These are phyloP conservation scores for Loris lydekkerianus DNA, from an alignment of 2,797 vertebrate genomes.

Conservation along the genomic window DNA sequence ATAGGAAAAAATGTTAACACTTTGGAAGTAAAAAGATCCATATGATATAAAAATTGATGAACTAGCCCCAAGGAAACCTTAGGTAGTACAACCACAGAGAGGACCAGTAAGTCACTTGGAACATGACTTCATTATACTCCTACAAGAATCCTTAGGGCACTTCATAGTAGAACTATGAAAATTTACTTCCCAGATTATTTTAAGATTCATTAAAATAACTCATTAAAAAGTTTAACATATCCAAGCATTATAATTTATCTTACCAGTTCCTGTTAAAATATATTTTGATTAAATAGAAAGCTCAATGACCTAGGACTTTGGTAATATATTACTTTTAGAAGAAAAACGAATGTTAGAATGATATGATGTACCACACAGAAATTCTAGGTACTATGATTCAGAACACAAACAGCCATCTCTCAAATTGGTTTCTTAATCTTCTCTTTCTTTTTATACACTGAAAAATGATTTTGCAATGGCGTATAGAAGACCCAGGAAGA, in stretches of 20 bases:
- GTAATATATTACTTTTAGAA: conserved; percentile 41
- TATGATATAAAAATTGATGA: background rate
- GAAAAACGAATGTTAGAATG: background rate
- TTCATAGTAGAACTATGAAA: conserved; percentile 25
- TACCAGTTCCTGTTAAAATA: background rate
- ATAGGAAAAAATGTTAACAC: background rate
- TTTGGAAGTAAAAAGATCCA: background rate
- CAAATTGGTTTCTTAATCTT: background rate
- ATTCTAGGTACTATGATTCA: background rate
- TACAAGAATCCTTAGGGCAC: background rate
- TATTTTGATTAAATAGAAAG: conserved; percentile 38
- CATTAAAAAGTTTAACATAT: conserved; percentile 33
- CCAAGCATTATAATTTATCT: background rate
- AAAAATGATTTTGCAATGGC: background rate
- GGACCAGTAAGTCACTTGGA: background rate
- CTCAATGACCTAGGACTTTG: background rate
- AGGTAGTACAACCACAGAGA: background rate
- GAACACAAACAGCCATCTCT: background rate
- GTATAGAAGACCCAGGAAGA: background rate
- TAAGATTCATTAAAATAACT: conserved; percentile 59
- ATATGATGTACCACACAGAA: background rate
- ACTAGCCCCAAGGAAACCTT: background rate
- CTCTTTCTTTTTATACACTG: background rate
- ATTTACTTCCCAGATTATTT: background rate
- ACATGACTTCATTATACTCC: background rate